Base-by-base conservation (phyloP, 1,140 invertebrate species). In the Anoplophora glabripennis region DNA sequence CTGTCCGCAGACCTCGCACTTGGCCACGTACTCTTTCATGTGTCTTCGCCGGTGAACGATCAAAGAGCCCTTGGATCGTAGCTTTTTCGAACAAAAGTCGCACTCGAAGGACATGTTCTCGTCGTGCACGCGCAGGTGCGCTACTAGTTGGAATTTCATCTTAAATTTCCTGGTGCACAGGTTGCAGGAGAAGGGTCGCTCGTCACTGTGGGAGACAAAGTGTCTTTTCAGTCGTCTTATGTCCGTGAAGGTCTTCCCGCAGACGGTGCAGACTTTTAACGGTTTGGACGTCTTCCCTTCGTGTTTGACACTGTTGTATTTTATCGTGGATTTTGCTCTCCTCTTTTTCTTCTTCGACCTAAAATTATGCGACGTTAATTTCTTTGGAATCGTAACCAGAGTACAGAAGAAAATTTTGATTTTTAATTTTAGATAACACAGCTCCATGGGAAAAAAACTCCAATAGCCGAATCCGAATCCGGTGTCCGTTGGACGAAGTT, bases 171-270 rank as follows among this genome's bases (percentile, higher is more conserved):
- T 83, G 7, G 79, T 73, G 70, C 89, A 91, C 42, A 81, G 79
- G 42, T 77, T 75, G 70, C 88, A 90, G 61, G 80, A 79, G 71
- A 87, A 89, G 0, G 88, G 89, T 60, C 86, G 81, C 65, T 88
- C 84, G 5, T 89, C 88, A 40, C 85, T 88, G 75, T 90, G 88
- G 67, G 86, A 76, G 64, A 87, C 76, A 57, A 89, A 84, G 75
- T 91, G 89, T 14, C 88, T 88, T 56, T 87, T 83, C 40, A 66
- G 18, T 10, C 37, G 40, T 10, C 34, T 44, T 4, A 57, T 63
- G 34, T 59, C 49, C 12, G 37, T 21, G 18, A 66, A 63, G 0
- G 34, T 14, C 44, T 64, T 63, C 0, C 44, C 36, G 35, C 61
- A 64, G 40, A 42, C 10, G 1, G 52, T 35, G 40, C 60, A 60